Conservation (phyloP, 2,113 vertebrate genomes). For the Origma solitaria region DNA sequence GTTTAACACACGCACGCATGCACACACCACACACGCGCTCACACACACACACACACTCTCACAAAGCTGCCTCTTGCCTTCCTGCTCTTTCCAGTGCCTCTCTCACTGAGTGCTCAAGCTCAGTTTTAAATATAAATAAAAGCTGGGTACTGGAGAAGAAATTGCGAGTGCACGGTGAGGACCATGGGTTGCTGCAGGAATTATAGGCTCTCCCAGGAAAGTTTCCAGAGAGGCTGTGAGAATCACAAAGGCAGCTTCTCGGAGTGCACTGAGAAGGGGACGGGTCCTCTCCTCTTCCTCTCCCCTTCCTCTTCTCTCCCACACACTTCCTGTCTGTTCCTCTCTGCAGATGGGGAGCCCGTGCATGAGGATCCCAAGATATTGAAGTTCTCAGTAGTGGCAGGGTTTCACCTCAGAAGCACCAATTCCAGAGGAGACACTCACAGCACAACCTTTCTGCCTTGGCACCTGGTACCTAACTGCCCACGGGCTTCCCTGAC, state of each 20-base stretch:
- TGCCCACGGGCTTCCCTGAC: neutral
- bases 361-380: neutral
- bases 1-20: conserved; percentile 84
- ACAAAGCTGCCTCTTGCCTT: conserved; percentile 62
- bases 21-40: conserved; percentile 36
- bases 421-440: neutral
- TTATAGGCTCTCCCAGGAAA: neutral
- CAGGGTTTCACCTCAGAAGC: neutral
- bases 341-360: neutral
- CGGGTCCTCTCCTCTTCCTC: neutral
- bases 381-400: neutral
- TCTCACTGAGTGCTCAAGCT: neutral
- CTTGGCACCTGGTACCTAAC: neutral
- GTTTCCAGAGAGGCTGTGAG: neutral
- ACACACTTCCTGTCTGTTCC: neutral
- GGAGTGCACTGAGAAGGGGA: rapidly evolving
- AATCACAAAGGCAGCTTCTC: neutral
- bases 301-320: neutral
- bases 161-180: neutral
- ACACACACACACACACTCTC: conserved; percentile 48
- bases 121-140: conserved; percentile 61
- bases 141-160: neutral
- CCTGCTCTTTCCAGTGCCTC: neutral
- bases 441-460: neutral
- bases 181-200: neutral